These are phyloP conservation scores for Sceloporus undulatus DNA, from an alignment of 2,113 vertebrate genomes.

Conservation along the genomic window DNA sequence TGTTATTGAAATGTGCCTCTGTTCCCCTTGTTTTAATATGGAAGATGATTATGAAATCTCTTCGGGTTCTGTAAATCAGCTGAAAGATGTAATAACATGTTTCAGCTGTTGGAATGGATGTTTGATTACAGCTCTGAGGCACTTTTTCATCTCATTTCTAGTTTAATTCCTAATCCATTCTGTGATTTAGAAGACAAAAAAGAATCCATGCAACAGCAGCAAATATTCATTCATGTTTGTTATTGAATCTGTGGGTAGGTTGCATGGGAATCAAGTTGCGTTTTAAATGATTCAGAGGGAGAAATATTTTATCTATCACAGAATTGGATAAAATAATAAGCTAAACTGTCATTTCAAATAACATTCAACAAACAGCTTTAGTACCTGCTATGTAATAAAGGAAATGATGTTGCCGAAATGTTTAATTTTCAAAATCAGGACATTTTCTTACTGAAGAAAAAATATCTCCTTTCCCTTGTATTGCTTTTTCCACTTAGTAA, in stretches of 20 bases:
- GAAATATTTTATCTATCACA: slow-evolving; percentile 57
- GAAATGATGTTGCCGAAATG: slow-evolving; percentile 17
- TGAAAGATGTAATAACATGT: slow-evolving; percentile 75
- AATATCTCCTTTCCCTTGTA: neutral
- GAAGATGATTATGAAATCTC: slow-evolving; percentile 83
- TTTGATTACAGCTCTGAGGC: slow-evolving; percentile 79
- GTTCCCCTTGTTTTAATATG: slow-evolving; percentile 83
- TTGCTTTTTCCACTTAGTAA: neutral
- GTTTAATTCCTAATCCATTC: slow-evolving; percentile 74
- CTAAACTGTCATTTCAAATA: slow-evolving; percentile 59
- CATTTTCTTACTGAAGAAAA: neutral
- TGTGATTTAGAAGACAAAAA: slow-evolving; percentile 55
- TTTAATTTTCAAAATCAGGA: slow-evolving; percentile 50
- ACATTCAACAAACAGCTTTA: slow-evolving; percentile 50
- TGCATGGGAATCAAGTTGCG: slow-evolving; percentile 31
- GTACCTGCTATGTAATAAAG: slow-evolving; percentile 32
- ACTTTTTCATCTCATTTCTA: slow-evolving; percentile 69
- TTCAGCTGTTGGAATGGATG: slow-evolving; percentile 77
- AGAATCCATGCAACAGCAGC: slow-evolving; percentile 54
- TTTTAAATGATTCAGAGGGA: slow-evolving; percentile 56
- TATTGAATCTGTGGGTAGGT: slow-evolving; percentile 56
- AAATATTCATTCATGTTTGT: slow-evolving; percentile 67
- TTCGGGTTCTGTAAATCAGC: slow-evolving; percentile 81
- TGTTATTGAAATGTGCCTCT: slow-evolving; percentile 89
- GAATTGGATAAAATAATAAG: slow-evolving; percentile 59